phyloP scores from a whole-genome alignment of 2,797 vertebrate genomes.

The Lophura swinhoii region DNA sequence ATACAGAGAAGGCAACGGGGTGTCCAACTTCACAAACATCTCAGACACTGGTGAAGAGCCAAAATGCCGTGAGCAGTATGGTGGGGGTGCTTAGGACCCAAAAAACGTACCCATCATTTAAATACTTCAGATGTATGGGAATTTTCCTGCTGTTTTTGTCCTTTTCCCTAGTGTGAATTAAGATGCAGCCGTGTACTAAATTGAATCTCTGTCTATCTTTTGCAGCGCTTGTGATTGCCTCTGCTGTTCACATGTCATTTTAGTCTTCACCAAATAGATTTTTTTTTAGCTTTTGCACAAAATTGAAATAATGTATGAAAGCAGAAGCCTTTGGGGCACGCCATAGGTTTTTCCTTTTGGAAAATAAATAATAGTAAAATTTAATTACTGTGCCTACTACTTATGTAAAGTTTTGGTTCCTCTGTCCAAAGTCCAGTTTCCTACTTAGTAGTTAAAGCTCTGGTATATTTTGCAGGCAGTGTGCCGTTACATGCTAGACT shows the following conservation, averaged over 20 bases:
- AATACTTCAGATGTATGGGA: not conserved
- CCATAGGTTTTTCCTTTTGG: not conserved
- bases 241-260: slow-evolving; percentile 55
- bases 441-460: slow-evolving; percentile 74
- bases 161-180: slow-evolving; percentile 38
- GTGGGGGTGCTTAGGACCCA: not conserved
- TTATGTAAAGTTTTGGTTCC: slow-evolving; percentile 60
- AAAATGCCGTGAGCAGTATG: not conserved
- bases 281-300: slow-evolving; percentile 60
- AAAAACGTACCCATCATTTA: not conserved
- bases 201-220: slow-evolving; percentile 40
- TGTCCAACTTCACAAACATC: not conserved
- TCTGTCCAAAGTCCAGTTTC: slow-evolving; percentile 72
- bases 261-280: slow-evolving; percentile 68
- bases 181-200: slow-evolving; percentile 40
- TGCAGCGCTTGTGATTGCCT: slow-evolving; percentile 21
- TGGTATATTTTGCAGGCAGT: slow-evolving; percentile 73
- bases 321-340: slow-evolving; percentile 30
- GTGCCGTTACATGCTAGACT: slow-evolving; percentile 75
- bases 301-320: slow-evolving; percentile 62
- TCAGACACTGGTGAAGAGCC: not conserved
- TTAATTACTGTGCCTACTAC: slow-evolving; percentile 54
- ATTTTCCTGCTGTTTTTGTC: not conserved
- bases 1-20: not conserved
- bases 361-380: slow-evolving; percentile 68